These are phyloP conservation scores for Cisticola juncidis DNA, from an alignment of 2,113 vertebrate genomes.

Conservation along the genomic window DNA sequence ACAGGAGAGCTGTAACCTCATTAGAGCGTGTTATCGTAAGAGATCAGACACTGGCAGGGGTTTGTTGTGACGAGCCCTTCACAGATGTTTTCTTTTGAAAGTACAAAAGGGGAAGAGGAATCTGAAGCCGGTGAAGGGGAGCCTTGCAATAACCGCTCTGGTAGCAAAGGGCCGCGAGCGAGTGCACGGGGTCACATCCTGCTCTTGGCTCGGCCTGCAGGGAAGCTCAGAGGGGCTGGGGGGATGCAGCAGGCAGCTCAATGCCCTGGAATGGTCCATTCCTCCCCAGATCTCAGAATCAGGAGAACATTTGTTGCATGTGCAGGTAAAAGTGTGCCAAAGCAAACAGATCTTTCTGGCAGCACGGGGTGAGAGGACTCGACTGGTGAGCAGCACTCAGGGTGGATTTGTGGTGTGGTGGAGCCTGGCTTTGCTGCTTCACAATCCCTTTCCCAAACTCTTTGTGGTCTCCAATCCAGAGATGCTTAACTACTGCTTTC, in stretches of 20 bases:
- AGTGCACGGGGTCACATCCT: neutral
- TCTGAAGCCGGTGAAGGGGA: neutral
- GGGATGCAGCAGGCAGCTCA: neutral
- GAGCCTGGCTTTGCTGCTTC: neutral
- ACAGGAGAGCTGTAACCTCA: conserved; percentile 57
- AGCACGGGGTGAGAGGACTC: fast-evolving
- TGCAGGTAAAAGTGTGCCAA: neutral
- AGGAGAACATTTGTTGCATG: fast-evolving
- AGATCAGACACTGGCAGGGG: conserved; percentile 45
- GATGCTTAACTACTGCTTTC: neutral
- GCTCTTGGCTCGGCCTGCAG: fast-evolving
- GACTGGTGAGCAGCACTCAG: fast-evolving
- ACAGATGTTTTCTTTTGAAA: conserved; percentile 52
- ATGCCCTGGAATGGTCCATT: neutral
- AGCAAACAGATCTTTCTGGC: neutral
- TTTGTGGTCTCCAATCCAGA: neutral
- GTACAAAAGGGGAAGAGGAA: conserved; percentile 16
- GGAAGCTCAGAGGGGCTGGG: neutral
- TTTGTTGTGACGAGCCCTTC: neutral
- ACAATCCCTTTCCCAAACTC: neutral
- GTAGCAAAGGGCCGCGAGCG: neutral
- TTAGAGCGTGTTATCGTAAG: conserved; percentile 47
- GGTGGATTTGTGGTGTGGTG: neutral
- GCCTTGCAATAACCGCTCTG: neutral
- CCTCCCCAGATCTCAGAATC: neutral